A percentile compares a stretch with the other conserved stretches of the same genome.
Evolutionary conservation across 1,140 invertebrate genomes (phyloP).

Genomic region (Bombus ignitus): DNA sequence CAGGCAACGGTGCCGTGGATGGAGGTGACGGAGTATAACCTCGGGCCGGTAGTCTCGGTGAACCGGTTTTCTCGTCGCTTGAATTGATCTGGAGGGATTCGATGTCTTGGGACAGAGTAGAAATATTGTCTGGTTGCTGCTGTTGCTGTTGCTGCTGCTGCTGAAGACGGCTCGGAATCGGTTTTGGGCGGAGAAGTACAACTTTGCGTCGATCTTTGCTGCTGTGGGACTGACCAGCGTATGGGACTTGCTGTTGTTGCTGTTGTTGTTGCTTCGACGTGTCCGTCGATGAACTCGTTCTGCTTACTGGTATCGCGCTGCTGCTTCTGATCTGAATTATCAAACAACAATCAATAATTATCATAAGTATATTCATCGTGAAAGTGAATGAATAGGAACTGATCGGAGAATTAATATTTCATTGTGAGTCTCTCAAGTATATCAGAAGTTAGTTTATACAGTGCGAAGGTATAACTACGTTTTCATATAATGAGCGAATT

Average conservation of each 20-base stretch:
- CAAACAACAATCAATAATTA: not conserved
- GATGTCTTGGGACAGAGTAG: slow-evolving; percentile 84
- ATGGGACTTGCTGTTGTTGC: slow-evolving; percentile 57
- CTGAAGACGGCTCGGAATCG: slow-evolving; percentile 84
- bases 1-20: slow-evolving; percentile 90
- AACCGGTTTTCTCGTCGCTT: slow-evolving; percentile 82
- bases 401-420: not conserved
- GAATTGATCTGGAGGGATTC: slow-evolving; percentile 86
- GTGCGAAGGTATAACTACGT: not conserved
- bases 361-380: not conserved
- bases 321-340: slow-evolving; percentile 67
- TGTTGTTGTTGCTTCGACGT: slow-evolving; percentile 72
- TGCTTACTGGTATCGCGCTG: slow-evolving; percentile 66
- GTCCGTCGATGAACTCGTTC: slow-evolving; percentile 77
- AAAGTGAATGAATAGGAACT: not conserved
- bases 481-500: not conserved
- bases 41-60: slow-evolving; percentile 78
- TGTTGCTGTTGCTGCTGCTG: slow-evolving; percentile 80
- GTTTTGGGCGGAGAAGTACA: slow-evolving; percentile 82
- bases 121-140: slow-evolving; percentile 80
- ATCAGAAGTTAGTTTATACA: not conserved
- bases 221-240: slow-evolving; percentile 63
- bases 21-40: slow-evolving; percentile 90
- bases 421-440: not conserved
- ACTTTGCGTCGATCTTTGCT: slow-evolving; percentile 77